Base-by-base conservation (phyloP, 2,113 vertebrate genomes). In the Aspiorhynchus laticeps region DNA sequence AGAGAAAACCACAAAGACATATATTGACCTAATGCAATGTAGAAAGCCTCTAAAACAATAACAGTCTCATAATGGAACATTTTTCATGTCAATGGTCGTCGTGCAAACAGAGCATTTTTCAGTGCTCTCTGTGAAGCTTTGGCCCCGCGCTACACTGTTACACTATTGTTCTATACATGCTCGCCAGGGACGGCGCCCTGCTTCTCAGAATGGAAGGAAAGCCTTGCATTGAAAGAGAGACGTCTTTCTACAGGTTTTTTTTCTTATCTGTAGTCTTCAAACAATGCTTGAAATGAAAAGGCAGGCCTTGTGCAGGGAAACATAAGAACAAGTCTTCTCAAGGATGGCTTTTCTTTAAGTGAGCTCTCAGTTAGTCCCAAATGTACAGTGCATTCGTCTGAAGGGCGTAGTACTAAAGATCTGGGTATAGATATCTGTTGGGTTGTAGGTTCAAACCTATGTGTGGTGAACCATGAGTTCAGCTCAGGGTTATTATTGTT, bases 191-290 rank as follows among this genome's bases (percentile, higher is more conserved):
- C 88, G 84, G 87, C 81, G 85, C 85, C 78, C 89, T 69, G 88
- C 89, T 93, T 69, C 84, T 90, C 85, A 90, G 87, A 95, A 94
- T 95, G 90, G 90, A 93, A 94, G 93, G 94, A 95, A 94, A 92
- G 93, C 91, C 92, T 90, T 87, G 88, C 85, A 90, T 91, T 93
- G 90, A 91, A 93, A 89, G 82, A 79, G 74, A 90, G 79, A 65
- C 59, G 59, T 28, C 43, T 90, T 92, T 87, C 89, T 91, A 87
- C 86, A 53, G 76, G 84, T 89, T 88, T 88, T 80, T 84, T 51
- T 56, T 74, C 53, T 84, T 81, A 89, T 59, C 86, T 89, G 67
- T 86, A 87, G 56, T 82, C 53, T 75, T 83, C 67, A 11, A 89
- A 85, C 89, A 90, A 86, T 90, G 75, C 85, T 67, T 81, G 26